A percentile compares a stretch with the other conserved stretches of the same genome.
These are phyloP conservation scores for Rhincodon typus DNA, from an alignment of 2,797 vertebrate species.

Conservation along the genomic window DNA sequence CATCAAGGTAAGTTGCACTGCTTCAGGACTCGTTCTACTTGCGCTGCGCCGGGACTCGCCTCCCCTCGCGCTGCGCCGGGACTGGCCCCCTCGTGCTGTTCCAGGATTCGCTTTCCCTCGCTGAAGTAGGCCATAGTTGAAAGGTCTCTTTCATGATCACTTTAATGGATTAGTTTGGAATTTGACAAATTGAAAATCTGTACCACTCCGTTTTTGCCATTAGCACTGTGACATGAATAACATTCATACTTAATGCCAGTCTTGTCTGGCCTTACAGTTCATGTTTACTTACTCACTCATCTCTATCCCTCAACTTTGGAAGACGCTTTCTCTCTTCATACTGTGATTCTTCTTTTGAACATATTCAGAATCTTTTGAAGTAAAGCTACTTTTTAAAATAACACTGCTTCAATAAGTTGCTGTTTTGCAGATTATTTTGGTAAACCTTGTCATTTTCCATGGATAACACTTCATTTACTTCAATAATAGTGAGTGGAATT, in stretches of 20 bases:
- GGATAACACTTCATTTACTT: constrained; percentile 37
- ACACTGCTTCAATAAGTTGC: background rate
- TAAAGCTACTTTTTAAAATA: background rate
- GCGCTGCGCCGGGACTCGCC: too few species aligned
- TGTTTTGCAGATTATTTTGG: background rate
- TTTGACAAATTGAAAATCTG: background rate
- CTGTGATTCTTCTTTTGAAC: background rate
- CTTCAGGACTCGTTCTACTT: too few species aligned
- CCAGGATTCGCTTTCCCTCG: too few species aligned
- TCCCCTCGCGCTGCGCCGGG: too few species aligned
- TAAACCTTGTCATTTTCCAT: background rate
- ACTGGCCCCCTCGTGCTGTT: too few species aligned
- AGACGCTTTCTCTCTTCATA: background rate
- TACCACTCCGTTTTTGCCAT: background rate
- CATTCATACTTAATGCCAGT: background rate
- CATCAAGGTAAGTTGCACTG: too few species aligned
- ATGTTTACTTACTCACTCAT: background rate
- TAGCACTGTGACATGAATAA: background rate
- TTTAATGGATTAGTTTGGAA: background rate
- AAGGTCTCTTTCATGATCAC: background rate
- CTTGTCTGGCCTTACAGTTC: background rate
- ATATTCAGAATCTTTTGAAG: background rate
- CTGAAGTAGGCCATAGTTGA: background rate
- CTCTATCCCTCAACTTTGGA: background rate
- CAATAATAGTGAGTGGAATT: constrained; percentile 48